These are phyloP conservation scores for Sparidentex hasta DNA, from an alignment of 2,797 vertebrate species.

Conservation along the genomic window DNA sequence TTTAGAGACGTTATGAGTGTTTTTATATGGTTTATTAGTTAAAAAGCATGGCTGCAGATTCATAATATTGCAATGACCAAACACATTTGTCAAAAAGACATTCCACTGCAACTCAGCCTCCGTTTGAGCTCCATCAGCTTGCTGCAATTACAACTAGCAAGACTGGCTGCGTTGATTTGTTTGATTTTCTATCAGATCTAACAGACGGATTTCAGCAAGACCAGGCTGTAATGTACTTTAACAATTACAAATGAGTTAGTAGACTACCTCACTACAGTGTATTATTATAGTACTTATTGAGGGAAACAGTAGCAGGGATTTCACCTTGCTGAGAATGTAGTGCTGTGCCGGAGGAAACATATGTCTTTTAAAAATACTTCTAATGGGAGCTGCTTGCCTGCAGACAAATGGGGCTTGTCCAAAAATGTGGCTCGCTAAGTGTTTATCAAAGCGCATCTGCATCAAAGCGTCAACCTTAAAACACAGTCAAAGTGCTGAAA, in stretches of 20 bases:
- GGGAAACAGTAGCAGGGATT: conserved; percentile 9
- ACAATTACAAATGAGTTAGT: not conserved
- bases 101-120: not conserved
- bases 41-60: not conserved
- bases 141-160: not conserved
- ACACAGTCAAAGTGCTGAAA: conserved; percentile 14
- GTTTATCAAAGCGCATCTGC: conserved; percentile 17
- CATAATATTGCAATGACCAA: not conserved
- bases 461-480: conserved; percentile 29
- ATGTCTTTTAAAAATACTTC: conserved; percentile 29
- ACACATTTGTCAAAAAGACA: not conserved
- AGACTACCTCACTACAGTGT: not conserved
- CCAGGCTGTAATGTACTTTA: not conserved
- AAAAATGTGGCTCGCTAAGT: conserved; percentile 18
- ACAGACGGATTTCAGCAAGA: not conserved
- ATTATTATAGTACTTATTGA: not conserved
- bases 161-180: conserved; percentile 1
- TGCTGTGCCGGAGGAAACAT: conserved; percentile 2
- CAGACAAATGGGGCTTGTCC: conserved; percentile 20
- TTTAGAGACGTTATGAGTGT: not conserved
- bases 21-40: not conserved
- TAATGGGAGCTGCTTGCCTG: conserved; percentile 11
- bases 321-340: conserved; percentile 22
- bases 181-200: not conserved
- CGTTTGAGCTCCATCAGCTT: conserved; percentile 11